phyloP scores from a whole-genome alignment of 1,140 invertebrate genomes.

The Chionoecetes opilio region DNA sequence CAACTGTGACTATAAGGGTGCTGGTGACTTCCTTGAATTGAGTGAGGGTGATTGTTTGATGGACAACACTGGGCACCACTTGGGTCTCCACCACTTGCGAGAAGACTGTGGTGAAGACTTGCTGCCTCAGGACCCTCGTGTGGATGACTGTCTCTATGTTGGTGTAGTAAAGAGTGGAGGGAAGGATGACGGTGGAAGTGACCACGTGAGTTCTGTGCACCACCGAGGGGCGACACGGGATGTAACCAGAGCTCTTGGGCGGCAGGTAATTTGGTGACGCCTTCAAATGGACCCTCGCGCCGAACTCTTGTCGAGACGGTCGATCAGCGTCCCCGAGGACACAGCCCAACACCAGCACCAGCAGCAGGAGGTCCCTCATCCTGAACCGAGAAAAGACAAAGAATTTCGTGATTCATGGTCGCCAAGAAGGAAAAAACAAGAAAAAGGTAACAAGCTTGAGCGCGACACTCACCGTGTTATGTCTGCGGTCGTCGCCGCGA shows the following conservation, averaged over 20 bases:
- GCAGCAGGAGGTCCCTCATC: constrained; percentile 58
- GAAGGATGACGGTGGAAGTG: constrained; percentile 62
- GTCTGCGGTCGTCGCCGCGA: not conserved
- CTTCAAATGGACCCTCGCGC: constrained; percentile 42
- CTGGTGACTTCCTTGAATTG: not conserved
- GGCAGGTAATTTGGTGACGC: constrained; percentile 54
- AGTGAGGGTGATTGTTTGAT: constrained; percentile 66
- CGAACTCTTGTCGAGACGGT: constrained; percentile 40
- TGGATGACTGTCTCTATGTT: constrained; percentile 54
- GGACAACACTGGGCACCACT: constrained; percentile 48
- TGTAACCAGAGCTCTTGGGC: not conserved
- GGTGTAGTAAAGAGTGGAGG: constrained; percentile 62
- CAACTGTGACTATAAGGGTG: constrained; percentile 53
- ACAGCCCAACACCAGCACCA: constrained; percentile 41
- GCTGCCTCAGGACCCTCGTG: constrained; percentile 46
- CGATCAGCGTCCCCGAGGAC: constrained; percentile 31
- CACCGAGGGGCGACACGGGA: not conserved
- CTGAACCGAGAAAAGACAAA: constrained; percentile 49
- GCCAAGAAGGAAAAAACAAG: not conserved
- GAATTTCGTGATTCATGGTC: not conserved
- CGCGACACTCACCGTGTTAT: not conserved
- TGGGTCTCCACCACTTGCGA: constrained; percentile 57
- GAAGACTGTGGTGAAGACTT: constrained; percentile 60
- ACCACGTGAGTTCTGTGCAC: constrained; percentile 46
- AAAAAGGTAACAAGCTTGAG: not conserved